Evolutionary conservation across 2,113 vertebrate genomes (phyloP).

Genomic region (Phalacrocorax carbo): DNA sequence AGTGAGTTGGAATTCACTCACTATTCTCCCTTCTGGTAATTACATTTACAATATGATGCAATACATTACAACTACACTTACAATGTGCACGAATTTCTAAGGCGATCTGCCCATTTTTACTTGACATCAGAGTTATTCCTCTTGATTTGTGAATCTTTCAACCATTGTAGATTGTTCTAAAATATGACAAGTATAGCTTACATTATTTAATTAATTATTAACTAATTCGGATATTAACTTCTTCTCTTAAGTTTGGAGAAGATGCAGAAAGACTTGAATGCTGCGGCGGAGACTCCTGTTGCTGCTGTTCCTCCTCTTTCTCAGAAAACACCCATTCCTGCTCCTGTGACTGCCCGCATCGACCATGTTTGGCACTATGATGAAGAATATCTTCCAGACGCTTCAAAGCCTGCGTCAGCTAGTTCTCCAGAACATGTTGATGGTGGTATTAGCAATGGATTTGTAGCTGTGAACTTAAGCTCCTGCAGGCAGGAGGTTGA

Average conservation of each 20-base stretch:
- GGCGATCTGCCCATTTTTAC: neutral
- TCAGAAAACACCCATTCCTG: conserved; percentile 70
- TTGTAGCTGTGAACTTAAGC: conserved; percentile 92
- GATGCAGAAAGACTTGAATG: conserved; percentile 73
- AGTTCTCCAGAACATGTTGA: conserved; percentile 86
- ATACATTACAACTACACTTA: neutral
- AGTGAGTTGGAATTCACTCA: neutral
- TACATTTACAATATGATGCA: neutral
- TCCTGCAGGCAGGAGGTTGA: conserved; percentile 91
- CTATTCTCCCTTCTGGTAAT: neutral
- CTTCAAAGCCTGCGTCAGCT: conserved; percentile 84
- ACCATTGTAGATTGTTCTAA: neutral
- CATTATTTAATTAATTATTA: neutral
- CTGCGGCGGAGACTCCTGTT: conserved; percentile 67
- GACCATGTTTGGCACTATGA: conserved; percentile 92
- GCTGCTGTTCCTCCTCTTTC: conserved; percentile 66
- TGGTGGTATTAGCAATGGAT: conserved; percentile 87
- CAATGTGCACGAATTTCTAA: neutral
- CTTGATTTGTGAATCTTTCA: neutral
- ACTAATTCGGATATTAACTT: conserved; percentile 26
- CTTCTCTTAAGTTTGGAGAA: conserved; percentile 80
- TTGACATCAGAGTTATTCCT: neutral
- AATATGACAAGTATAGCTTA: neutral
- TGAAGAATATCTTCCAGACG: conserved; percentile 87
- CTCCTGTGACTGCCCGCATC: conserved; percentile 49